Evolutionary conservation across 35 echinoderm and acorn worm species (phyloP).

Genomic region (Diadema setosum): DNA sequence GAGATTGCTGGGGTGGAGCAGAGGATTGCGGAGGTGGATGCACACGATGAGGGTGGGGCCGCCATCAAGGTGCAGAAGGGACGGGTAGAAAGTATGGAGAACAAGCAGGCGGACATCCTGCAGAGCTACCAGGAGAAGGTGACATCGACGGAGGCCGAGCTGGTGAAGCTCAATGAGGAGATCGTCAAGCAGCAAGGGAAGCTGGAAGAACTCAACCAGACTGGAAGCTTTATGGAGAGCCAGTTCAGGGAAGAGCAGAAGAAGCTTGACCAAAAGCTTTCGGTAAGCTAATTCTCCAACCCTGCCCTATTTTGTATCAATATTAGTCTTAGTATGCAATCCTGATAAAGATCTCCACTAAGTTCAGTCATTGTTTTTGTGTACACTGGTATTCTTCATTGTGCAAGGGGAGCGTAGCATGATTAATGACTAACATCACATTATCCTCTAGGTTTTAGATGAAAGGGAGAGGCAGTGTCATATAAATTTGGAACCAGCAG

Average conservation of each 20-base stretch:
- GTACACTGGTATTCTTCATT: no score
- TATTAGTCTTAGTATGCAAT: no score
- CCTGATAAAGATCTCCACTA: no score
- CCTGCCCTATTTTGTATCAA: no score
- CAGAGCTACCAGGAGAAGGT: slow-evolving; percentile 41
- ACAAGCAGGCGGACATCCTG: slow-evolving; percentile 11
- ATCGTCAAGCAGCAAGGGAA: slow-evolving; percentile 19
- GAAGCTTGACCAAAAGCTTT: slow-evolving; percentile 45
- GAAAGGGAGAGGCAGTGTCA: no score
- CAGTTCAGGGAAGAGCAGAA: slow-evolving; percentile 57
- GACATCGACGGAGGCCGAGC: not conserved
- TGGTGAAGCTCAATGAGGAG: slow-evolving; percentile 3
- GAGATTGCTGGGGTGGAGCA: slow-evolving; percentile 3
- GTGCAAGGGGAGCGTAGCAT: no score
- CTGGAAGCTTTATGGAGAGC: slow-evolving; percentile 64
- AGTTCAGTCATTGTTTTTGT: no score
- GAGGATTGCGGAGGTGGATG: slow-evolving; percentile 6
- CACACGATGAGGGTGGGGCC: not conserved
- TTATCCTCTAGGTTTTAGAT: no score
- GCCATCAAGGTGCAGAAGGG: slow-evolving; percentile 18
- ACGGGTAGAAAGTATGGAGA: not conserved
- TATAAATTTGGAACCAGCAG: no score
- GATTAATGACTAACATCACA: no score
- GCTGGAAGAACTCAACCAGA: slow-evolving; percentile 62
- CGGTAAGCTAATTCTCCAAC: slow-evolving; percentile 64